phyloP scores from a whole-genome alignment of 2,888 invertebrate genomes.

The Callosobruchus maculatus region DNA sequence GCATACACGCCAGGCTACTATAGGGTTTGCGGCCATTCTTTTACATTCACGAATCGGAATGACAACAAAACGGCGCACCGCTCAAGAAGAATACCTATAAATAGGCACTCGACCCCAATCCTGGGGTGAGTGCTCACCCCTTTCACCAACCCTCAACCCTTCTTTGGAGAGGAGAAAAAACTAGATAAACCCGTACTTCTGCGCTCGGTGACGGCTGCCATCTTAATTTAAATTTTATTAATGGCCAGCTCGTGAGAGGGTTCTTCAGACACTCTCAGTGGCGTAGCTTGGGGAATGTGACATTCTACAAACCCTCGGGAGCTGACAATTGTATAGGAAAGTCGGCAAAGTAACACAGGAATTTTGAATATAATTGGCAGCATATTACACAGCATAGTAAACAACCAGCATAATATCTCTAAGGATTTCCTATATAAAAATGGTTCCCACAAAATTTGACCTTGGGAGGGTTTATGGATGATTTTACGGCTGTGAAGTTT shows the following conservation, averaged over 20 bases:
- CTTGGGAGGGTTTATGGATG: no score
- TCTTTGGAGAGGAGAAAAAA: slow-evolving; percentile 4
- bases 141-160: background rate
- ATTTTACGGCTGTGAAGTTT: no score
- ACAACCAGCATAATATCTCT: no score
- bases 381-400: no score
- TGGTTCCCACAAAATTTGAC: no score
- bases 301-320: no score
- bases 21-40: background rate
- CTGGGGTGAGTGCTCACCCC: background rate
- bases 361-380: no score
- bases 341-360: no score
- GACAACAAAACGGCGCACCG: background rate
- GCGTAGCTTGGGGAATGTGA: no score
- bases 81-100: background rate
- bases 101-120: background rate
- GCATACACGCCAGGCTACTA: background rate
- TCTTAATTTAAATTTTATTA: slow-evolving; percentile 23
- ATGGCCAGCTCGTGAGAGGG: slow-evolving; percentile 13
- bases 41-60: background rate
- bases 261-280: background rate
- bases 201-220: slow-evolving; percentile 17
- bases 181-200: slow-evolving; percentile 20
- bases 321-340: no score
- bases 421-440: no score